Evolutionary conservation across 2,113 vertebrate species (phyloP).

Genomic region (Chionomys nivalis): DNA sequence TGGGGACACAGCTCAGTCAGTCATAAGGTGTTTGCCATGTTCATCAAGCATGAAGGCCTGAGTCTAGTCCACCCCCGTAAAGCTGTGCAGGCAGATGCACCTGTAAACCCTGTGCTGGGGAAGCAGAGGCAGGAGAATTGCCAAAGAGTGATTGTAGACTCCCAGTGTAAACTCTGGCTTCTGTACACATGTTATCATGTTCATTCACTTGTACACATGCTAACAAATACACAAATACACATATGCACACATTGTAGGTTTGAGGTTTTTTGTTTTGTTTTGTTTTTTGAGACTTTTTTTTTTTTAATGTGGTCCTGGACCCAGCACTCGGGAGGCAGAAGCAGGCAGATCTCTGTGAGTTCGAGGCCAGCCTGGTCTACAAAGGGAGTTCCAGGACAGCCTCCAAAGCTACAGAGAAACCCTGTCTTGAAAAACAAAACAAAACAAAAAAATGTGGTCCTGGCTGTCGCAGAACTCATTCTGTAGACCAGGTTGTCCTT

Average conservation of each 20-base stretch:
- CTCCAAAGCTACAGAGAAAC: no score
- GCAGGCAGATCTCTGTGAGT: no score
- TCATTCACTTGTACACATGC: neutral
- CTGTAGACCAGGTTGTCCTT: neutral
- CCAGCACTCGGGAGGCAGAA: no score
- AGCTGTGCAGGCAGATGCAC: neutral
- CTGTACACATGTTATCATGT: no score
- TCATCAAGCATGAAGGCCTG: neutral
- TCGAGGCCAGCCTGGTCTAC: no score
- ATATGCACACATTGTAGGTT: neutral
- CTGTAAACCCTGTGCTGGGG: neutral
- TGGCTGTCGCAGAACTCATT: neutral
- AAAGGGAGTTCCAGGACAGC: no score
- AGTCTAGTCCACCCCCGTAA: neutral
- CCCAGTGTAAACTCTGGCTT: neutral
- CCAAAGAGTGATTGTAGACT: neutral
- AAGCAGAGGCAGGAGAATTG: neutral
- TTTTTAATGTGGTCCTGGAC: neutral
- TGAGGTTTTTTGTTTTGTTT: neutral
- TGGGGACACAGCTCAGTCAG: neutral
- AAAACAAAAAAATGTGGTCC: no score
- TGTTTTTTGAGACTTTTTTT: neutral
- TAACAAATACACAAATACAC: neutral
- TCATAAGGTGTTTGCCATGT: no score
- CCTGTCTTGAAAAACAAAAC: no score